Conservation (phyloP, 2,113 vertebrate species). For the Ammodytes dubius region DNA sequence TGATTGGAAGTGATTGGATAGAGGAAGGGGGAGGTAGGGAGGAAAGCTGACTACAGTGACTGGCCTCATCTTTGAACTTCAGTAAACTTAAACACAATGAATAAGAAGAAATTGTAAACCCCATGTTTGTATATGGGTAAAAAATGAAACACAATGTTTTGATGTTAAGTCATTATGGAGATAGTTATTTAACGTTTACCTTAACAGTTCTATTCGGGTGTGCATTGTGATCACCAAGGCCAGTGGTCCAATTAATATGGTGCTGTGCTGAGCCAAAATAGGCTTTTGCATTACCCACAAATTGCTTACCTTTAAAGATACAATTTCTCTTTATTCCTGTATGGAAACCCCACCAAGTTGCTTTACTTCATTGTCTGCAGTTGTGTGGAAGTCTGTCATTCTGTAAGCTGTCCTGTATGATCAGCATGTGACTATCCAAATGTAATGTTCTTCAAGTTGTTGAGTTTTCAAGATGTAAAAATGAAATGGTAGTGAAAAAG, state of each 20-base stretch:
- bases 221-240: slow-evolving; percentile 25
- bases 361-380: not conserved
- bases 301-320: slow-evolving; percentile 8
- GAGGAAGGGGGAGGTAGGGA: not conserved
- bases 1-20: not conserved
- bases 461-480: slow-evolving; percentile 46
- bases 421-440: slow-evolving; percentile 15
- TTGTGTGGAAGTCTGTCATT: not conserved
- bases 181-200: slow-evolving; percentile 7
- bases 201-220: slow-evolving; percentile 16
- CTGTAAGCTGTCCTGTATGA: not conserved
- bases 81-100: not conserved
- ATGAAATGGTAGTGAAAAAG: slow-evolving; percentile 52
- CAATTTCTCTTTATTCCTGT: not conserved
- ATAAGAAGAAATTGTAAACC: not conserved
- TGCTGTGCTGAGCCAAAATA: slow-evolving; percentile 17
- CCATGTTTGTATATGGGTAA: not conserved
- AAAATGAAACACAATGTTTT: not conserved
- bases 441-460: slow-evolving; percentile 45
- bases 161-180: not conserved
- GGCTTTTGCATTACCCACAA: not conserved
- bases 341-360: not conserved
- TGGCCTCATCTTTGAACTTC: not conserved
- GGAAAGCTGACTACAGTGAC: not conserved
- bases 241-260: slow-evolving; percentile 5